phyloP scores from a whole-genome alignment of 1,140 invertebrate genomes.

The Brachionus asplanchnoidis region DNA sequence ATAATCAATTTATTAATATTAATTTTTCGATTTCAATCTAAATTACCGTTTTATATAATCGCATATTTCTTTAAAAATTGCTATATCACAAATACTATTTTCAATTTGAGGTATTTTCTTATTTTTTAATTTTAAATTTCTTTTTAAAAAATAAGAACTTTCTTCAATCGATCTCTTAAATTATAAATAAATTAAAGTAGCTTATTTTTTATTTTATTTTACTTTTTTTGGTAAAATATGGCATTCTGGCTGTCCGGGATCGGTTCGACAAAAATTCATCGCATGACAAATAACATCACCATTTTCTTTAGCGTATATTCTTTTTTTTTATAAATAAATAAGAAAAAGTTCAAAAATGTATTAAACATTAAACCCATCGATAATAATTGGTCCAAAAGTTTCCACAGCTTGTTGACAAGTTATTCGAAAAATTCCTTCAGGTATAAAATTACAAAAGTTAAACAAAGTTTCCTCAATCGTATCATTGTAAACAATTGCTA shows the following conservation, averaged over 20 bases:
- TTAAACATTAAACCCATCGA: conserved; percentile 44
- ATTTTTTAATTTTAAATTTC: not conserved
- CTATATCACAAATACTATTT: not conserved
- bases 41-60: conserved; percentile 42
- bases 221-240: conserved; percentile 44
- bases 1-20: too few relatives aligned
- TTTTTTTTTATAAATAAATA: conserved; percentile 21
- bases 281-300: conserved; percentile 51
- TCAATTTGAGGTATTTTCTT: not conserved
- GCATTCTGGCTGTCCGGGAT: conserved; percentile 45
- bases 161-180: not conserved
- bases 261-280: conserved; percentile 47
- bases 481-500: conserved; percentile 50
- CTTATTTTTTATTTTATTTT: not conserved
- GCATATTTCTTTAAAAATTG: conserved; percentile 44
- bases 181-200: not conserved
- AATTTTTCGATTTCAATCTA: not conserved
- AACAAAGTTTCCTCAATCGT: conserved; percentile 46
- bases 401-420: conserved; percentile 45
- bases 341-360: not conserved
- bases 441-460: conserved; percentile 48
- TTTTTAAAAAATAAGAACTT: not conserved
- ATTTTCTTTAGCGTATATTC: conserved; percentile 47
- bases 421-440: conserved; percentile 42
- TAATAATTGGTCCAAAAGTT: conserved; percentile 45